Percentiles rank a stretch among this genome's conserved stretches.
Conservation (phyloP, 2,113 vertebrate genomes). For the Heliornis fulica region DNA sequence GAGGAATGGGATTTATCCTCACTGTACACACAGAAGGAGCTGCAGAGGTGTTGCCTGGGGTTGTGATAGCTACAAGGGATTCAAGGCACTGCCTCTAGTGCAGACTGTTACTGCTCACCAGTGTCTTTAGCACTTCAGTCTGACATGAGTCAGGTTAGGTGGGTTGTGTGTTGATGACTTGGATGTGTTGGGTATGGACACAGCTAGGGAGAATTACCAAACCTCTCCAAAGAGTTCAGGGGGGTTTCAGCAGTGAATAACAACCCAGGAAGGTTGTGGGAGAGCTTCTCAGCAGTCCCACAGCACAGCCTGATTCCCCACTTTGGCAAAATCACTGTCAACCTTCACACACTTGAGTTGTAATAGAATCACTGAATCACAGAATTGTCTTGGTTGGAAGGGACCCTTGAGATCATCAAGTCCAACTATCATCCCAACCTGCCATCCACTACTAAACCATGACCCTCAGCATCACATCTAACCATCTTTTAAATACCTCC, state of each 20-base stretch:
- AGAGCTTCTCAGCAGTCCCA: not conserved
- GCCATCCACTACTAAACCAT: too few relatives aligned
- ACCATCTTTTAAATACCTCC: too few relatives aligned
- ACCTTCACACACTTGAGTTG: not conserved
- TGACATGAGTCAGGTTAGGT: accelerated
- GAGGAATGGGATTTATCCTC: not conserved
- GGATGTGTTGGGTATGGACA: not conserved
- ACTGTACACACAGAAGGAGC: not conserved
- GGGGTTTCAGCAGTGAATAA: not conserved
- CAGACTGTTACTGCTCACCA: not conserved
- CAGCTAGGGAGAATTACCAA: not conserved
- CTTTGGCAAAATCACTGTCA: not conserved
- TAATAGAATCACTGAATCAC: too few relatives aligned
- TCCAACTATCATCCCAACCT: too few relatives aligned
- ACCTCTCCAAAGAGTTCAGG: not conserved
- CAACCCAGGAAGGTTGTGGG: not conserved
- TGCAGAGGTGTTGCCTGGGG: not conserved
- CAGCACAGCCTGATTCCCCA: not conserved
- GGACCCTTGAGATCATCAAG: too few relatives aligned
- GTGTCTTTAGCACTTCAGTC: not conserved
- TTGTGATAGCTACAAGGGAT: not conserved
- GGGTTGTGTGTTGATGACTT: not conserved
- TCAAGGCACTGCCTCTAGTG: not conserved
- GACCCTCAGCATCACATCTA: too few relatives aligned
- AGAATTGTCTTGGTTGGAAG: too few relatives aligned